Evolutionary conservation across 2,797 vertebrate genomes (phyloP).

Genomic region (Thaleichthys pacificus): DNA sequence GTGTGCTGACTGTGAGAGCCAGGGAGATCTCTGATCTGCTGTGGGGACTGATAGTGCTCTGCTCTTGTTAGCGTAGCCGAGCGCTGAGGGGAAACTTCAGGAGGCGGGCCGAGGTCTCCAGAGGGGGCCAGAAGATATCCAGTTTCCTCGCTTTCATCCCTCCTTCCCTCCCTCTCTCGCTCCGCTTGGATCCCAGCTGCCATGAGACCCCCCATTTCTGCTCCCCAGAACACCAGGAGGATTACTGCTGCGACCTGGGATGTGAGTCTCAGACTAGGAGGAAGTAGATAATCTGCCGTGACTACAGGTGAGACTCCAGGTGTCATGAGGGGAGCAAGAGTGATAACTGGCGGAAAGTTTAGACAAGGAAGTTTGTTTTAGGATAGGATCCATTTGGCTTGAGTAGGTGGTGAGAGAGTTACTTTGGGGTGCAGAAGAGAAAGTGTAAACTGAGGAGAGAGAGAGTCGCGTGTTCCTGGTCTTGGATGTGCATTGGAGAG

Average conservation of each 20-base stretch:
- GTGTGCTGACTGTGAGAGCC: constrained; percentile 38
- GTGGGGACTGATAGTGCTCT: background rate
- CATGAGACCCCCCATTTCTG: constrained; percentile 36
- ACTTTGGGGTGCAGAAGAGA: background rate
- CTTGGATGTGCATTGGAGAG: constrained; percentile 23
- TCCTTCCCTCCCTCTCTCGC: constrained; percentile 33
- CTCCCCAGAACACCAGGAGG: constrained; percentile 40
- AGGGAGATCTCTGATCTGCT: constrained; percentile 38
- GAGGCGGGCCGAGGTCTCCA: constrained; percentile 25
- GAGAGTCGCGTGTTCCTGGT: constrained; percentile 5
- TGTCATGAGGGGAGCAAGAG: constrained; percentile 24
- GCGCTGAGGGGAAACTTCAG: constrained; percentile 37
- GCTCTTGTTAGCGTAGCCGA: constrained; percentile 24
- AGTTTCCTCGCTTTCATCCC: constrained; percentile 46
- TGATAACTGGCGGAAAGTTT: background rate
- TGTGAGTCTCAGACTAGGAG: constrained; percentile 36
- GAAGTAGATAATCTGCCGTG: constrained; percentile 53
- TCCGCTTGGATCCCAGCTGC: constrained; percentile 48
- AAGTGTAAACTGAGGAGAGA: background rate
- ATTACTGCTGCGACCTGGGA: constrained; percentile 38
- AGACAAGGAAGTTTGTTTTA: constrained; percentile 14
- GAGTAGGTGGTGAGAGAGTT: background rate
- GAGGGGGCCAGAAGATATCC: constrained; percentile 47
- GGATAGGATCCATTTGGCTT: background rate
- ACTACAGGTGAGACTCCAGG: constrained; percentile 60